These are phyloP conservation scores for Strix uralensis DNA, from an alignment of 2,113 vertebrate species.

Conservation along the genomic window DNA sequence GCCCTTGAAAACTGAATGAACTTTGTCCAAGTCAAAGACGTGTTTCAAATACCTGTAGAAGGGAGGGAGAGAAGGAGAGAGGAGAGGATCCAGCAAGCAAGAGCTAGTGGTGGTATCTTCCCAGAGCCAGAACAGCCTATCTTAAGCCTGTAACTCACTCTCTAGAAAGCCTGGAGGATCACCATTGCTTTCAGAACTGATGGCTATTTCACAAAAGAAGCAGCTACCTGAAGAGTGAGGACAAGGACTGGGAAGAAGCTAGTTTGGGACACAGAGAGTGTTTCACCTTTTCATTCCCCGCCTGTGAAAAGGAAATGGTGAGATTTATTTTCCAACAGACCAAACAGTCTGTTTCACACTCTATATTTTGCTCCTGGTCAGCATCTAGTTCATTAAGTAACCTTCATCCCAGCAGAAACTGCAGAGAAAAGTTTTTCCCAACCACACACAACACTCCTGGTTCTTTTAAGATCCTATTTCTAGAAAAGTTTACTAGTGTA, in stretches of 20 bases:
- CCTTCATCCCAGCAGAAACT: not conserved
- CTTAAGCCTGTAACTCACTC: not conserved
- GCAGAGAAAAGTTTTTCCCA: not conserved
- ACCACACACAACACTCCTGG: fast-evolving
- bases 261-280: not conserved
- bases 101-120: not conserved
- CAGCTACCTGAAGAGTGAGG: not conserved
- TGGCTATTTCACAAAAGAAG: not conserved
- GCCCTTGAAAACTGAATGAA: not conserved
- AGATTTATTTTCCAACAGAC: not conserved
- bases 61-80: not conserved
- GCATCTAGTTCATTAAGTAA: not conserved
- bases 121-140: not conserved
- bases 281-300: not conserved
- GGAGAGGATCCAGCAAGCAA: not conserved
- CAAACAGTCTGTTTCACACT: not conserved
- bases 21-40: not conserved
- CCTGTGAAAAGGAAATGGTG: not conserved
- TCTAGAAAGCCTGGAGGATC: not conserved
- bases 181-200: not conserved
- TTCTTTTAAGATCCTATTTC: not conserved
- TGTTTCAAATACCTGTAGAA: not conserved
- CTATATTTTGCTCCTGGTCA: not conserved
- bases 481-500: not conserved
- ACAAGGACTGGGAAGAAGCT: not conserved